These are phyloP conservation scores for Trachelus stipa DNA, from an alignment of 2,888 invertebrate genomes.

Conservation along the genomic window DNA sequence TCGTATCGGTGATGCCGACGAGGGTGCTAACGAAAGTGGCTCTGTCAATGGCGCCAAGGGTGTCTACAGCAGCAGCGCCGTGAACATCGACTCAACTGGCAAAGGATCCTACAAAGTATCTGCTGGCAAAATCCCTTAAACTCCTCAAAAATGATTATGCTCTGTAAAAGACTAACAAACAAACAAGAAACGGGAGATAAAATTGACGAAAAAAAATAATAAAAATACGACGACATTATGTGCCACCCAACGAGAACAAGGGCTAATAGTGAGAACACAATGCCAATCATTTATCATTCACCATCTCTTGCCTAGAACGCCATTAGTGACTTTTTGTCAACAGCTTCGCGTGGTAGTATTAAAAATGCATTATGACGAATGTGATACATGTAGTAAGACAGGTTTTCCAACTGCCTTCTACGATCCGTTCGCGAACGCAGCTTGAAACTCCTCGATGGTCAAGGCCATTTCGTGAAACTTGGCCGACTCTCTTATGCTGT, in stretches of 20 bases:
- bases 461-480: background rate
- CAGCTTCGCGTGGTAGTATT: background rate
- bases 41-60: slow-evolving; percentile 66
- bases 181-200: background rate
- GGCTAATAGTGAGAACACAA: background rate
- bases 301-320: background rate
- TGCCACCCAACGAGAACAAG: background rate
- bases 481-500: background rate
- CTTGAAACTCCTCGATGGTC: background rate
- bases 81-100: slow-evolving; percentile 66
- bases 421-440: background rate
- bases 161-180: background rate
- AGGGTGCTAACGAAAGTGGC: slow-evolving; percentile 62
- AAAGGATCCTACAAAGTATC: slow-evolving; percentile 68
- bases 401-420: background rate
- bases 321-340: background rate
- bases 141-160: background rate
- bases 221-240: background rate
- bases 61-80: slow-evolving; percentile 68
- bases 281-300: background rate
- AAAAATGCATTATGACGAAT: background rate
- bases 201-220: background rate
- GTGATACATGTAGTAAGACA: background rate
- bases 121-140: slow-evolving; percentile 63
- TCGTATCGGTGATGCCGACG: slow-evolving; percentile 64